Evolutionary conservation across 2,113 vertebrate genomes (phyloP), one percentile per base, ranked within the genome.

Genomic region (Ancistrus triradiatus): DNA sequence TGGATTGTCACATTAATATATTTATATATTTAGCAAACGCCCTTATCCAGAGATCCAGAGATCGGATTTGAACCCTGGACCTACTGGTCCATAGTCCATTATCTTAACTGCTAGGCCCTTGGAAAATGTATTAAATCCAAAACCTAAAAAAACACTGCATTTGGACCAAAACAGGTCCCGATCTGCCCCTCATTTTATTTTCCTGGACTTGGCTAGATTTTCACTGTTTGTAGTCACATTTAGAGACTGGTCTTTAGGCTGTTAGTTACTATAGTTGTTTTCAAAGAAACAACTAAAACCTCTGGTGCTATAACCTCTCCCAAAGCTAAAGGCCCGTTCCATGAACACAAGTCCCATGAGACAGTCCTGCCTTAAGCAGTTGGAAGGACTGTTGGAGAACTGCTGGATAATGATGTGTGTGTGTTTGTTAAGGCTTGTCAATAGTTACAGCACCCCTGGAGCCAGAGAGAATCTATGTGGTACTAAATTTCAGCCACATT

Each of bases 371-470:
- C 56, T 64, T 57, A 68, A 73, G 52, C 58, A 68, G 38, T 51
- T 27, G 51, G 10, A 27, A 57, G 58, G 37, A 59, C 33, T 66
- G 57, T n/a, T 63, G 33, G 21, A 14, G 46, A 80, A 70, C 69
- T 68, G 37, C 56, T 55, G 52, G 69, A 74, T 73, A 69, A 70
- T 80, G 79, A 77, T 76, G 74, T 83, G 75, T 83, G 75, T 77
- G 74, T 76, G 77, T 76, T 73, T 69, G 55, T 76, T 81, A 72
- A 64, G 63, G 63, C 70, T 78, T 80, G 80, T 82, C 83, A 79
- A 86, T 86, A 85, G 78, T 85, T 87, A 85, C 68, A 60, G 77
- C 76, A 79, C 70, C 69, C 77, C 70, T 76, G 75, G 81, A 81
- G 79, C 74, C 62, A 53, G 28, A 43, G 58, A 46, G 42, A 42